Evolutionary conservation across 2,888 invertebrate genomes (phyloP), one percentile per base, ranked within the genome.

Genomic region (Ochropacha duplaris): DNA sequence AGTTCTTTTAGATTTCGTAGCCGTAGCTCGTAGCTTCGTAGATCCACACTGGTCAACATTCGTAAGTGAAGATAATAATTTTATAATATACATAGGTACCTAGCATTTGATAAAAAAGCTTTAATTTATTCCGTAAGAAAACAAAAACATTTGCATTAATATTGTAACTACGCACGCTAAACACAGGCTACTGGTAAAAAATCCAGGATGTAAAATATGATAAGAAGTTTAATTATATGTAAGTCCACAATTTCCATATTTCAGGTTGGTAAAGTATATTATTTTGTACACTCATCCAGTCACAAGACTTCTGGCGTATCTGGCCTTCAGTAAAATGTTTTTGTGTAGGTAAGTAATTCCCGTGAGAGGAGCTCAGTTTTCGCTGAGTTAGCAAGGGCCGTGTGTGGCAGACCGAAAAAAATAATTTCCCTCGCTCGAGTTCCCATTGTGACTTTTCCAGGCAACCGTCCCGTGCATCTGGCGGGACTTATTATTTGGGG

Each of bases 401-500:
- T 87, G 92, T 92, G 90, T 87, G 92, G 89, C 79, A 91, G 92
- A 92, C 92, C 92, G 92, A 91, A 90, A 92, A 36, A 92, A 92
- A 90, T 90, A 86, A 92, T 90, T 92, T 90, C 86, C 85, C 76
- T 81, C 91, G 92, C 89, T 90, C 86, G 90, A 90, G 85, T 88
- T 86, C 81, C 84, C 88, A 81, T 84, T 84, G 90, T 89, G 90
- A 92, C 89, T 92, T 92, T 91, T 90, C 90, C 89, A 87, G 83
- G 82, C 88, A 83, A 84, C 87, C 90, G 91, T 92, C 89, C 87
- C 87, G 87, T 90, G 88, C 92, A 92, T 91, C 91, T 92, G 92
- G 90, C 92, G 90, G 87, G 84, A 82, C 90, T 86, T 90, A 89
- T 92, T 92, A 91, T 92, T 89, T 87, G 90, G 91, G 92, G 90